Evolutionary conservation across 1,140 invertebrate species (phyloP).

Genomic region (Anadara kagoshimensis): DNA sequence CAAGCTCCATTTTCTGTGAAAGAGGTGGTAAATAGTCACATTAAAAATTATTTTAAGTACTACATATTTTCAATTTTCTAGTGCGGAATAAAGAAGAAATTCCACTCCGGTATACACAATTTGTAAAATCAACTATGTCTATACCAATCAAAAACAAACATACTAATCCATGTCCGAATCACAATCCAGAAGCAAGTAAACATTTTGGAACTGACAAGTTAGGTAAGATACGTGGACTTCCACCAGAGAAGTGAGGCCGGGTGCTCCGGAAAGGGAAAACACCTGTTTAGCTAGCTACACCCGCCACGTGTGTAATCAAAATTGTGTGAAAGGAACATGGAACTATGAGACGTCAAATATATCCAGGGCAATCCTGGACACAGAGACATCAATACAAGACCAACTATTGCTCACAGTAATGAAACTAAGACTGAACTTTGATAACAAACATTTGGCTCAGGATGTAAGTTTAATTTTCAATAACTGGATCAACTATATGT

Average conservation of each 20-base stretch:
- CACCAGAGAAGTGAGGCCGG: too few species aligned
- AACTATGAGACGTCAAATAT: too few species aligned
- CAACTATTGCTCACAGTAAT: slow-evolving; percentile 18
- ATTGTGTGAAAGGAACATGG: too few species aligned
- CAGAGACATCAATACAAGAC: slow-evolving; percentile 10
- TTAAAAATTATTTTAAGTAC: background rate
- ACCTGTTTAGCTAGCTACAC: too few species aligned
- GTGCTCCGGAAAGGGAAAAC: too few species aligned
- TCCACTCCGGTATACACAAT: slow-evolving; percentile 2
- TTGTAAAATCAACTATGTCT: background rate
- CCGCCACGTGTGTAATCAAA: too few species aligned
- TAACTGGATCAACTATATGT: slow-evolving; percentile 36
- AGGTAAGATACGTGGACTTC: too few species aligned
- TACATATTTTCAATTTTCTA: slow-evolving; percentile 2
- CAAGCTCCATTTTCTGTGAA: background rate
- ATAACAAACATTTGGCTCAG: slow-evolving; percentile 14
- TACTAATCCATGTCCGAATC: too few species aligned
- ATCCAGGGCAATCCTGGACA: too few species aligned
- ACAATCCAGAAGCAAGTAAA: too few species aligned
- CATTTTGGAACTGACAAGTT: too few species aligned
- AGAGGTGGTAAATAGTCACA: background rate
- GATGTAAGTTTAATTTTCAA: slow-evolving; percentile 20
- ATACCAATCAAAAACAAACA: too few species aligned
- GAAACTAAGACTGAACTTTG: slow-evolving; percentile 24
- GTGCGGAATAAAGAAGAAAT: slow-evolving; percentile 3